Base-by-base conservation (phyloP, 1,140 invertebrate species). In the Latrodectus geometricus region DNA sequence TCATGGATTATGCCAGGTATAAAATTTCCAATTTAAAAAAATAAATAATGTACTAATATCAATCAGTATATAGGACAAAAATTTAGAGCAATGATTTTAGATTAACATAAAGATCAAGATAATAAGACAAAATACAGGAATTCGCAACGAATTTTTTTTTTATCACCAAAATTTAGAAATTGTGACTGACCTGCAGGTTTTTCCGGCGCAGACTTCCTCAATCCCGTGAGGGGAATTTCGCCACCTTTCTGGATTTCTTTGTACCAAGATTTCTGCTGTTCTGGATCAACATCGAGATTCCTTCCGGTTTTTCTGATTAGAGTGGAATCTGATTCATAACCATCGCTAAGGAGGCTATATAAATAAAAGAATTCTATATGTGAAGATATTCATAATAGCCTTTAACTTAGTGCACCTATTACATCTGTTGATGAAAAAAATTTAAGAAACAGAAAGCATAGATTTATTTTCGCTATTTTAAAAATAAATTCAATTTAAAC, bases 281-380 rank as follows among this genome's bases (percentile, higher is more conserved):
- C 92, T 0, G 95, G 96, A 68, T 88, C 85, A 5, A 87, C 56
- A 7, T 78, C 52, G 86, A 95, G 96, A 23, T 96, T 90, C 9
- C 94, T 94, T 20, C 88, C 88, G 0, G 78, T 88, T 69, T 87
- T 88, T 23, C 85, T 14, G 0, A 88, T 94, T 84, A 97, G 92
- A 15, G 95, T 97, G 1, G 96, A 97, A 91, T 97, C 96, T 89
- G 96, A 97, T 91, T 97, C 96, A 91, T 97, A 97, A 17, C 96
- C 96, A 4, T 88, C 88, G 23, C 76, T 76, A n/a, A 86, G 68
- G 11, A 88, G n/a, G 11, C 88, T 88, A 11, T 17, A 65, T 21
- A 80, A 70, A 9, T 1, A 50, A 50, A 54, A 61, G 14, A 74
- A 50, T 70, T 20, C 21, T 4, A 48, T 48, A 23, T 70, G 8